Evolutionary conservation across 2,113 vertebrate genomes (phyloP).

Genomic region (Tapirus terrestris): DNA sequence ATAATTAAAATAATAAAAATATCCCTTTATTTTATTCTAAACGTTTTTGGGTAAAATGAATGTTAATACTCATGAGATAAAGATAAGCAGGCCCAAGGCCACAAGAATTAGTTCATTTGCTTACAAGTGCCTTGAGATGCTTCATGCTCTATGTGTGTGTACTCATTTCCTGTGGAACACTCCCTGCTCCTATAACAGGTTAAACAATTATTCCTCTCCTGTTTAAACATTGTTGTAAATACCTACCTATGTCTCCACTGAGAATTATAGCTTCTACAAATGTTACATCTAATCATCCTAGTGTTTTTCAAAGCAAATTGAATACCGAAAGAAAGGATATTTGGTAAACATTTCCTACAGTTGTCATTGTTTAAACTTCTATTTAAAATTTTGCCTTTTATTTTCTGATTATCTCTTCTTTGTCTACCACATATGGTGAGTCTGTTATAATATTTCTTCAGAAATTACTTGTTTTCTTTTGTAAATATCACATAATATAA

Average conservation of each 20-base stretch:
- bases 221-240: conserved; percentile 75
- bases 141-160: conserved; percentile 59
- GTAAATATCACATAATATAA: not conserved
- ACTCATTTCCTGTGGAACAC: conserved; percentile 60
- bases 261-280: conserved; percentile 61
- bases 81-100: not conserved
- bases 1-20: not conserved
- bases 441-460: not conserved
- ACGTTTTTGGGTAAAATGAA: not conserved
- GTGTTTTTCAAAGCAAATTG: conserved; percentile 55
- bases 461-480: not conserved
- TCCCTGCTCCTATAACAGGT: conserved; percentile 45
- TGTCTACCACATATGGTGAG: not conserved
- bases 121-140: conserved; percentile 59
- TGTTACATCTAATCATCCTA: conserved; percentile 62
- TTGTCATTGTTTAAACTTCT: not conserved
- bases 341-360: not conserved
- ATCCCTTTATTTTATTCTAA: not conserved
- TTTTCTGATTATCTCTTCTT: not conserved
- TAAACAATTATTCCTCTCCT: conserved; percentile 68
- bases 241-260: conserved; percentile 23
- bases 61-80: not conserved
- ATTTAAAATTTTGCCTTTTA: not conserved
- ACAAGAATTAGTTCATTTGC: conserved; percentile 57
- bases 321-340: conserved; percentile 38